These are phyloP conservation scores for Neotragus moschatus DNA, from an alignment of 2,113 vertebrate species.

Conservation along the genomic window DNA sequence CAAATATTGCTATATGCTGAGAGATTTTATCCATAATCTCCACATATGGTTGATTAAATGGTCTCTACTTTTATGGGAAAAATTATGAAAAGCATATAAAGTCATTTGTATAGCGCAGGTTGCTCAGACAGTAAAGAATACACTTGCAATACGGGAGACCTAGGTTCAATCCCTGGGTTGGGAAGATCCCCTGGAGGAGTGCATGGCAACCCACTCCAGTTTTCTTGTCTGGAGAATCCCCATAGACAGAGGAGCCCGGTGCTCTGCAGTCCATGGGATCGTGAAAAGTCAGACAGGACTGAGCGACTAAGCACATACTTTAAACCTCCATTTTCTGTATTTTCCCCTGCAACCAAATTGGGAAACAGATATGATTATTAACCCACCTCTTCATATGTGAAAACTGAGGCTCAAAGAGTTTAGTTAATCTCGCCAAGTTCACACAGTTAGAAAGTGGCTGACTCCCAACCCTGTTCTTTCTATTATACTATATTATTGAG, in stretches of 20 bases:
- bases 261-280: background rate
- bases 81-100: background rate
- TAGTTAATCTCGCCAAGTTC: background rate
- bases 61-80: background rate
- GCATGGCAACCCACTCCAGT: background rate
- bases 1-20: background rate
- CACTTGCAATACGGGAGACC: rapidly evolving
- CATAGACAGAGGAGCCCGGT: background rate
- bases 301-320: background rate
- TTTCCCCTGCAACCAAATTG: background rate
- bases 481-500: background rate
- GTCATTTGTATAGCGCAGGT: background rate
- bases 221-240: background rate
- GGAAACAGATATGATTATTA: background rate
- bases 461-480: background rate
- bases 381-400: background rate
- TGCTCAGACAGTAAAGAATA: background rate
- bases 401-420: background rate
- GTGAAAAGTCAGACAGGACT: background rate
- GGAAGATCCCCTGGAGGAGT: background rate
- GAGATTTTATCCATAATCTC: background rate
- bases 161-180: background rate
- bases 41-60: background rate
- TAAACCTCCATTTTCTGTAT: background rate
- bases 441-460: background rate